A percentile compares a stretch with the other conserved stretches of the same genome.
Conservation (phyloP, 2,113 vertebrate species). For the Pterocles orientalis region DNA sequence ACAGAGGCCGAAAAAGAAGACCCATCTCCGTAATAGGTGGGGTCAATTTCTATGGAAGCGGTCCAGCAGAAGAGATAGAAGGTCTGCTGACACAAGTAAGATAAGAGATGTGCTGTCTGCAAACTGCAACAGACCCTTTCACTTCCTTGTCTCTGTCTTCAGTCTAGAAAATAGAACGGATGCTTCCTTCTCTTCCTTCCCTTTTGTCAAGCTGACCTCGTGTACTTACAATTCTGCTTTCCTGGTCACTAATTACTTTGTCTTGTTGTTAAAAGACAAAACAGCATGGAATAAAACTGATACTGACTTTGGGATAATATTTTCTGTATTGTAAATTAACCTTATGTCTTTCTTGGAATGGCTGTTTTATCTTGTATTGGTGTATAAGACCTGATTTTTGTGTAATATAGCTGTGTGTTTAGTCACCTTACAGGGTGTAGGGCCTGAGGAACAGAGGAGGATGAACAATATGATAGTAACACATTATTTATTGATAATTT, state of each 20-base stretch:
- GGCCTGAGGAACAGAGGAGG: not conserved
- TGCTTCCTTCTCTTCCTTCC: conserved; percentile 61
- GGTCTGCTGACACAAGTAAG: conserved; percentile 89
- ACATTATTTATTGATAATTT: not conserved
- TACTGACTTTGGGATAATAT: conserved; percentile 10
- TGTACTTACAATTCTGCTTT: conserved; percentile 40
- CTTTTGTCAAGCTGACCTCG: not conserved
- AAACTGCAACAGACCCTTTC: conserved; percentile 45
- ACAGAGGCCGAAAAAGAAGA: conserved; percentile 75
- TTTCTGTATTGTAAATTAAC: conserved; percentile 54
- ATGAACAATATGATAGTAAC: not conserved
- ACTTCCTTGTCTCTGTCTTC: conserved; percentile 62
- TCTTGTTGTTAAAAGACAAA: conserved; percentile 33
- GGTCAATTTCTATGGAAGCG: conserved; percentile 78
- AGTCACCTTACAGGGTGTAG: not conserved
- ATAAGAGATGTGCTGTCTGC: conserved; percentile 53
- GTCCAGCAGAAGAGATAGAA: conserved; percentile 80
- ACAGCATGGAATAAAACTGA: conserved; percentile 22
- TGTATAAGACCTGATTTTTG: not conserved
- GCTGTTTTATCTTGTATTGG: not conserved
- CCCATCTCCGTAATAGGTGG: conserved; percentile 90
- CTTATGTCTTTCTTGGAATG: conserved; percentile 31
- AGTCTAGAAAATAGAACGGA: conserved; percentile 56
- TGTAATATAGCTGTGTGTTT: not conserved
- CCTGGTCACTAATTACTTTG: conserved; percentile 59